These are phyloP conservation scores for Gallirallus australis DNA, from an alignment of 2,797 vertebrate genomes.

Conservation along the genomic window DNA sequence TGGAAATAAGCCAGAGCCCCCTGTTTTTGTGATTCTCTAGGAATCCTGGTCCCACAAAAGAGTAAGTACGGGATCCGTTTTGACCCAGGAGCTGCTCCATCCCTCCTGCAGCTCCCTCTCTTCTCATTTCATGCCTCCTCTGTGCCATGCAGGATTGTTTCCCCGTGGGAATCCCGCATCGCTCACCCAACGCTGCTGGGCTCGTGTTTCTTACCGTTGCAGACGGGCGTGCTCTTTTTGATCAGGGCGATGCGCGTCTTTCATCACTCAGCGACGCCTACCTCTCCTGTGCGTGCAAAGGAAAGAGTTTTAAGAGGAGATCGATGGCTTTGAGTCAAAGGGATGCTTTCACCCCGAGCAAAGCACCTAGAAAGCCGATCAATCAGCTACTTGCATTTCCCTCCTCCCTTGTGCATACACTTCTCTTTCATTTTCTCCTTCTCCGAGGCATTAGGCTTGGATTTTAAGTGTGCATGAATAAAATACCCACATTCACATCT, in stretches of 20 bases:
- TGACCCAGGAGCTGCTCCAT: neutral
- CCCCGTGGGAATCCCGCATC: neutral
- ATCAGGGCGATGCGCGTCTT: neutral
- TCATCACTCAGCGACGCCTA: neutral
- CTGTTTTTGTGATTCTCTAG: neutral
- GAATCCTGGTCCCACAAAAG: neutral
- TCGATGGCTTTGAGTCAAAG: conserved; percentile 9
- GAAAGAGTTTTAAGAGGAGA: neutral
- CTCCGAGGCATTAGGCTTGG: neutral
- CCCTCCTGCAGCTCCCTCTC: neutral
- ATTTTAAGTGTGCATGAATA: neutral
- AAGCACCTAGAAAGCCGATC: conserved; percentile 27
- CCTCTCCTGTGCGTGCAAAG: neutral
- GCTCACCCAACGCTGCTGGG: neutral
- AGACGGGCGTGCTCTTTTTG: neutral
- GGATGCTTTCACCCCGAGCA: neutral
- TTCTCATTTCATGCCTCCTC: neutral
- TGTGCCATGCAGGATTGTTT: neutral
- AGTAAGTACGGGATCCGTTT: neutral
- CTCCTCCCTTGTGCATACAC: neutral
- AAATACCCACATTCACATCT: neutral
- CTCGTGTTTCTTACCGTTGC: neutral
- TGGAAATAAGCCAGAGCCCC: neutral
- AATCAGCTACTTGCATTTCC: neutral
- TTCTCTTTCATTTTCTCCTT: neutral